Base-by-base conservation (phyloP, 2,888 invertebrate genomes). In the Brenthis daphne region DNA sequence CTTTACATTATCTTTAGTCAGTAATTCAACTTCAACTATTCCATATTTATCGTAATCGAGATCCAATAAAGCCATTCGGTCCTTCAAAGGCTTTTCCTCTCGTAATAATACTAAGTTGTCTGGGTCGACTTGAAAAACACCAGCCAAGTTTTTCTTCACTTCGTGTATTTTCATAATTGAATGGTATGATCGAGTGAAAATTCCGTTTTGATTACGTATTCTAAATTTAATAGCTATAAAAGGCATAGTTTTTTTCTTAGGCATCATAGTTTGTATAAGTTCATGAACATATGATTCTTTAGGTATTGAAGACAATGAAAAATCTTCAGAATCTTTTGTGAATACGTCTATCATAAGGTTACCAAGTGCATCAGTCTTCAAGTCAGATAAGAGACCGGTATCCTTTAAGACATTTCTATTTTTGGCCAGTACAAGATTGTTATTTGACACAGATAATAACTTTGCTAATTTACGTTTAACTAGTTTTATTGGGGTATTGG, bases 131-230 rank as follows among this genome's bases (percentile, higher is more conserved):
- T 92, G 89, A 78, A 95, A 95, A 55, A 95, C 88, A 1, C 92
- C 93, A 1, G 89, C 93, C 55, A 95, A 86, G 76, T 94, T 94
- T 75, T 93, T 92, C 80, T 95, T 95, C 55, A 95, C 89, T 77
- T 94, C 94, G 65, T 87, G 90, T 60, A 95, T 84, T 70, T 91
- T 94, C 81, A 93, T 91, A 29, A 88, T 87, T 0, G 89, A 88
- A 66, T 93, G 89, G 74, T 94, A 94, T 0, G 94, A 92, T 55
- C 94, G 89, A 13, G 94, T 94, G 74, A 94, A 94, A 51, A 80
- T 78, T 13, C 79, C 82, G 72, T 85, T 87, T 77, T 92, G 92
- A 77, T 88, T 87, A n/a, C 79, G 79, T 11, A 92, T 78, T 76
- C 78, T 86, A 77, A 92, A 92, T 77, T 92, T 92, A 24, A 92